Evolutionary conservation across 2,797 vertebrate species (phyloP), one percentile per base, ranked within the genome.

Genomic region (Avahi laniger): DNA sequence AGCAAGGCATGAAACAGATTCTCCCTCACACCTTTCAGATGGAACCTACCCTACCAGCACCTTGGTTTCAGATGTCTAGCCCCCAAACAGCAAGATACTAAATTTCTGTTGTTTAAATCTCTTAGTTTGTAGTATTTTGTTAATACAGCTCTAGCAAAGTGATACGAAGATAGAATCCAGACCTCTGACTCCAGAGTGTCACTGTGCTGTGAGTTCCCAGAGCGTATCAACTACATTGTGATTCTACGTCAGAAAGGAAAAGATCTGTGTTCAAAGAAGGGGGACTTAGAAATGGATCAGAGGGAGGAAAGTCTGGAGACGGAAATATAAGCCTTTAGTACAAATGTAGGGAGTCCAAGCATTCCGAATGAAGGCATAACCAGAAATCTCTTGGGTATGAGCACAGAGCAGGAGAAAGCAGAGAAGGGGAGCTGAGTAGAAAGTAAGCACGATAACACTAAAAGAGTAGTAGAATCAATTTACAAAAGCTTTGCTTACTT

Each of bases 331-430:
- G 3, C 57, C 8, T 12, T 2, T 1, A 43, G 9, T 26, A 7
- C 6, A 63, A 20, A 12, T 4, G 5, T n/a, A 26, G 15, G 63
- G 63, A 96, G 93, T 54, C 78, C 82, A 93, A 81, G 85, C 84
- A 10, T 65, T 89, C 73, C 72, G 80, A 54, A 76, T 91, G 20
- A 57, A 65, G 24, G 10, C 30, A 50, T 22, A 24, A 2, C 41
- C n/a, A 63, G 4, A 43, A 3, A 2, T 13, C 10, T 18, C 9
- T 3, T 2, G 0, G 20, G 20, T 38, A 5, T 4, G 65, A 14
- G 17, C 12, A 30, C 1, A 0, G 7, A 14, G 18, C 15, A 28
- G 15, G 20, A 65, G 9, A 30, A 65, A 57, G n/a, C 13, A 78
- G 2, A 2, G 50, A 15, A 69, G 30, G n/a, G 7, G 3, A 54